These are phyloP conservation scores for Rhynchophorus ferrugineus DNA, from an alignment of 1,140 invertebrate genomes.

Conservation along the genomic window DNA sequence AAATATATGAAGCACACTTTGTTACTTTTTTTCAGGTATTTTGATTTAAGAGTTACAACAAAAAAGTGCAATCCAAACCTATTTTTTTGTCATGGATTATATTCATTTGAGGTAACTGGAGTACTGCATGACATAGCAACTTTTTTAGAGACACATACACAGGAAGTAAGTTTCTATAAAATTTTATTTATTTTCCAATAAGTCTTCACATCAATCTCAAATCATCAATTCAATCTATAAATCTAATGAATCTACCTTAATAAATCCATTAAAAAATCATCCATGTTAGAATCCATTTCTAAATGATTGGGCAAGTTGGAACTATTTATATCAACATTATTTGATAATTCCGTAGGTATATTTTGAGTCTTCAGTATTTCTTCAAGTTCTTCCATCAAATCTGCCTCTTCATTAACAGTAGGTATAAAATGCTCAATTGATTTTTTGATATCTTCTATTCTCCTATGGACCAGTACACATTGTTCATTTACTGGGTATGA, in stretches of 20 bases:
- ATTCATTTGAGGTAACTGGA: constrained; percentile 15
- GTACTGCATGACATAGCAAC: constrained; percentile 14
- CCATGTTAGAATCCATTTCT: not conserved
- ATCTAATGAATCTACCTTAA: too few species aligned
- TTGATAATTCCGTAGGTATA: not conserved
- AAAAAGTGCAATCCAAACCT: constrained; percentile 9
- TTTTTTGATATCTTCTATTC: constrained; percentile 24
- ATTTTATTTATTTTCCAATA: not conserved
- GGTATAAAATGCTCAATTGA: too few species aligned
- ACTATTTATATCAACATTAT: too few species aligned
- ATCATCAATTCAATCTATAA: too few species aligned
- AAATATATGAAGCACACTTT: not conserved
- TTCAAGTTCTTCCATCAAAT: not conserved
- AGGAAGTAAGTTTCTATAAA: constrained; percentile 17
- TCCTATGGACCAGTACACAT: constrained; percentile 23
- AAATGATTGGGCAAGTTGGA: too few species aligned
- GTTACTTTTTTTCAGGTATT: constrained; percentile 15
- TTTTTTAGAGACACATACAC: constrained; percentile 21
- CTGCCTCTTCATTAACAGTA: too few species aligned
- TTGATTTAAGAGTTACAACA: constrained; percentile 23
- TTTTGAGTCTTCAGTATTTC: not conserved
- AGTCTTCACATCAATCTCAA: not conserved
- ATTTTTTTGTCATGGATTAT: constrained; percentile 23
- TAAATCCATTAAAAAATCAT: not conserved
- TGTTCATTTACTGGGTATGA: constrained; percentile 24